A percentile compares a stretch with the other conserved stretches of the same genome.
phyloP scores from a whole-genome alignment of 1,140 invertebrate genomes.

The Mesaphorura yosii region DNA sequence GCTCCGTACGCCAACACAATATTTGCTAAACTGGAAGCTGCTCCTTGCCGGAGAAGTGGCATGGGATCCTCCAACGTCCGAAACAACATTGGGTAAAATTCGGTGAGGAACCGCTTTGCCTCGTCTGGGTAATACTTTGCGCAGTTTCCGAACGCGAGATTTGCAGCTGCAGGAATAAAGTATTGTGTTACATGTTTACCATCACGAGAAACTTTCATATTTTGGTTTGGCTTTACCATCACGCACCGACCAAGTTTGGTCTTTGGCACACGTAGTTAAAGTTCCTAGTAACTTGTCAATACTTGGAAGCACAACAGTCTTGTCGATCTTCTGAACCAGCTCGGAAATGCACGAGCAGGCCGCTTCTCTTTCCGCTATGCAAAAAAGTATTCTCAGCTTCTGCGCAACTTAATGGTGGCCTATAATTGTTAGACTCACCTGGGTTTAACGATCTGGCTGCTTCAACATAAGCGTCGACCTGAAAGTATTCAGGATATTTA shows the following conservation, averaged over 20 bases:
- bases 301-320: slow-evolving; percentile 36
- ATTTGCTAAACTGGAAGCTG: slow-evolving; percentile 42
- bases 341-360: slow-evolving; percentile 49
- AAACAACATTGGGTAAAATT: slow-evolving; percentile 44
- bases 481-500: slow-evolving; percentile 2
- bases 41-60: slow-evolving; percentile 45
- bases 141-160: slow-evolving; percentile 48
- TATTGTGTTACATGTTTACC: too few relatives aligned
- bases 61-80: slow-evolving; percentile 46
- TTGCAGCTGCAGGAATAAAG: slow-evolving; percentile 46
- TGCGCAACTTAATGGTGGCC: too few relatives aligned
- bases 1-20: slow-evolving; percentile 42
- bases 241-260: slow-evolving; percentile 49
- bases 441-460: slow-evolving; percentile 45
- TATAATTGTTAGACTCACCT: too few relatives aligned
- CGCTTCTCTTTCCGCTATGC: slow-evolving; percentile 48
- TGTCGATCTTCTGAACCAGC: slow-evolving; percentile 43
- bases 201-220: too few relatives aligned
- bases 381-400: too few relatives aligned
- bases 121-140: slow-evolving; percentile 44
- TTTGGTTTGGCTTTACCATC: slow-evolving; percentile 38
- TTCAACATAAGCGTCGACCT: slow-evolving; percentile 44
- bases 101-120: slow-evolving; percentile 35
- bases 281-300: slow-evolving; percentile 39
- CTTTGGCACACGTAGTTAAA: slow-evolving; percentile 43